A percentile compares a stretch with the other conserved stretches of the same genome.
Evolutionary conservation across 2,888 invertebrate species (phyloP).

Genomic region (Dasysyrphus albostriatus): DNA sequence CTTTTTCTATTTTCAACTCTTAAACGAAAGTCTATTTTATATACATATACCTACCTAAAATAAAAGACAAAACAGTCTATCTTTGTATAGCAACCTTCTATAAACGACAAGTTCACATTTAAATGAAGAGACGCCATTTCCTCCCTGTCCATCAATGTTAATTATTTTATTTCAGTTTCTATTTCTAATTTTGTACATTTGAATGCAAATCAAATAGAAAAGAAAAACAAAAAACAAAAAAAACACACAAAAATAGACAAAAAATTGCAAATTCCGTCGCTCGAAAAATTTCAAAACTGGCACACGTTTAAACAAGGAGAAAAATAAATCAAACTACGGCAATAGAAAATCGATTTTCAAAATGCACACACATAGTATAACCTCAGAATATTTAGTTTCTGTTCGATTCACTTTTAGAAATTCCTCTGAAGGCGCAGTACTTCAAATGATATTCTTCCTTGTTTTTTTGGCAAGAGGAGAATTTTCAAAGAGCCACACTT

Average conservation of each 20-base stretch:
- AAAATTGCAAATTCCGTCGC: conserved; percentile 62
- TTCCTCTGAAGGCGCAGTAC: conserved; percentile 34
- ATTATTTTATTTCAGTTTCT: conserved; percentile 60
- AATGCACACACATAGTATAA: conserved; percentile 5
- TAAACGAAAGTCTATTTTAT: background rate
- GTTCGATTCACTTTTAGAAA: conserved; percentile 24
- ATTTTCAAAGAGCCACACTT: conserved; percentile 14
- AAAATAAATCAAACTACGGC: conserved; percentile 43
- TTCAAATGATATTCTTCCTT: conserved; percentile 55
- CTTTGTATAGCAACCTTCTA: conserved; percentile 40
- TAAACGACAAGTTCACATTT: conserved; percentile 54
- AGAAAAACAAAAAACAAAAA: conserved; percentile 36
- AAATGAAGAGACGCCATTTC: conserved; percentile 67
- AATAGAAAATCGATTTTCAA: conserved; percentile 50
- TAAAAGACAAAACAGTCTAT: background rate
- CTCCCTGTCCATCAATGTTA: conserved; percentile 62
- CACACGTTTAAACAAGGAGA: conserved; percentile 52
- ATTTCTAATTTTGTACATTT: conserved; percentile 54
- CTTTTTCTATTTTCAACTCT: background rate
- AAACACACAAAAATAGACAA: conserved; percentile 21
- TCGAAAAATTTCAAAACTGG: conserved; percentile 70
- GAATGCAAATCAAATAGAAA: conserved; percentile 45
- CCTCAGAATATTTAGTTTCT: background rate
- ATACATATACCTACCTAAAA: background rate
- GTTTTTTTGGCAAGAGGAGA: conserved; percentile 28